Base-by-base conservation (phyloP, 2,888 invertebrate genomes). In the Omphaloscelis lunosa region DNA sequence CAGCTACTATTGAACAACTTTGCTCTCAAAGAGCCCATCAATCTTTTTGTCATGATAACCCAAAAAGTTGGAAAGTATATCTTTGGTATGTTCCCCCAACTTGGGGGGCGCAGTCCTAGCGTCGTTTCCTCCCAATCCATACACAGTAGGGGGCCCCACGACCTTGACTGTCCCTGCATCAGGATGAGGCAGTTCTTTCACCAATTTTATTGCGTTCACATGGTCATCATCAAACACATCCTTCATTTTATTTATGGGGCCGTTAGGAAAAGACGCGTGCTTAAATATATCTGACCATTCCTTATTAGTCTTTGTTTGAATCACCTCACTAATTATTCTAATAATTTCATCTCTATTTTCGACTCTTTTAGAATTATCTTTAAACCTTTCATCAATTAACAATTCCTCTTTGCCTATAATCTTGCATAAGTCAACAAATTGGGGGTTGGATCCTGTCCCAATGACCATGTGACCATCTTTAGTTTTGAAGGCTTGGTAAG, bases 171-270 rank as follows among this genome's bases (percentile, higher is more conserved):
- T 94, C 0, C 98, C 98, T 39, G 98, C 97, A 51, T 95, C 95
- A 0, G 98, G 97, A 94, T 99, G 98, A 0, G 97, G 92, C 82
- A 99, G 86, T 79, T 97, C 97, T 92, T 98, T 97, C 0, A 99
- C 98, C 75, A 99, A 91, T n/a, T 96, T 97, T 80, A 98, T 97
- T 2, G 97, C 97, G 83, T 97, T 97, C 0, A 99, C 97, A 94
- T 99, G 99, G 4, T 98, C 98, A 96, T 99, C 99, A 71, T 97
- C 97, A 93, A 99, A 99, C 0, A 98, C 98, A 94, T 99, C 98
- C 82, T 97, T 95, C 94, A 99, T 97, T 62, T 97, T 98, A 95
- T 99, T 99, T 7, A 99, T 97, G 0, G 99, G 99, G 0, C 99
- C 99, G 90, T 98, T 98, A 0, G 99, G 99, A 93, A 99, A 99